Evolutionary conservation across 1,140 invertebrate species (phyloP), one percentile per base, ranked within the genome.

Genomic region (Polypedilum pembai): DNA sequence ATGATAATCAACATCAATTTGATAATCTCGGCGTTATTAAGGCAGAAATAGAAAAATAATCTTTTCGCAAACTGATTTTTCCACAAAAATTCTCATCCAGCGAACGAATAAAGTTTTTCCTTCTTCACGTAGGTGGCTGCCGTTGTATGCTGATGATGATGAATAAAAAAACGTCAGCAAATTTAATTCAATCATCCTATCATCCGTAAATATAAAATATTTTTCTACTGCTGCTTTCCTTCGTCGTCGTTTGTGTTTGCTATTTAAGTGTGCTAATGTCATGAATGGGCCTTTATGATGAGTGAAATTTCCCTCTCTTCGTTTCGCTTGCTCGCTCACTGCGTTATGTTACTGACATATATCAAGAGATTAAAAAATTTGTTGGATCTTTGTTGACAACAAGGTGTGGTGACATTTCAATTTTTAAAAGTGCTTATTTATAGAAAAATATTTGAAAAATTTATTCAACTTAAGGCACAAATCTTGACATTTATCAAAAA

Each of bases 1-100:
- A 69, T 69, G 65, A 69, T 69, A 69, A 69, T 69, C 45, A 69
- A 69, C 65, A 69, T 69, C 65, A 56, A 56, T 56, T 56, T 12
- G 45, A 56, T 56, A 56, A 56, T 56, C 45, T 56, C 15, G 45
- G 45, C 45, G 45, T 56, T 56, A 56, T 56, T 56, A 56, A 56
- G 45, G 45, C 45, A n/a, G 45, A 56, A 56, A 56, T 56, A 56
- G 45, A 56, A 56, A 56, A 56, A 56, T 56, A 56, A 56, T 56
- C n/a, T 56, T 56, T 56, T n/a, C 15, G 45, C 45, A 56, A 56
- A 56, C 45, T 56, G 45, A 56, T 56, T 56, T 33, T 56, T 56
- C 45, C 45, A n/a, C 45, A 56, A 56, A 33, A 33, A 33, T 33
- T 33, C 24, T 3, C 24, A 33, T 33, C 24, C 24, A 33, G 5